These are phyloP conservation scores for Phengaris alcon DNA, from an alignment of 2,888 invertebrate genomes.

Conservation along the genomic window DNA sequence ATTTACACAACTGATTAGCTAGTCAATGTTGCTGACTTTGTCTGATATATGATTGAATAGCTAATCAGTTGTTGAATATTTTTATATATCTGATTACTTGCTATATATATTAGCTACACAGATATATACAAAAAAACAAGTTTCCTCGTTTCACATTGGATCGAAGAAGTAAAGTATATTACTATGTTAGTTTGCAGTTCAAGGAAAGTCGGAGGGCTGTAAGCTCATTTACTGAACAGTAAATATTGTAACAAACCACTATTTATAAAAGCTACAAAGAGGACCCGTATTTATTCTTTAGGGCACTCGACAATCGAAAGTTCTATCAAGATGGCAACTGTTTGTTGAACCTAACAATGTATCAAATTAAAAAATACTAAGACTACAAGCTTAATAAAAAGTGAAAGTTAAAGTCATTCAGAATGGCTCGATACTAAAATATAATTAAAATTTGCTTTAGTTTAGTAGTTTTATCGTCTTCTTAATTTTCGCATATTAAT, in stretches of 20 bases:
- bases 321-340: slow-evolving; percentile 30
- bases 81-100: too few relatives aligned
- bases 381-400: too few relatives aligned
- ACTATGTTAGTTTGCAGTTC: not conserved
- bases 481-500: too few relatives aligned
- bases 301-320: slow-evolving; percentile 34
- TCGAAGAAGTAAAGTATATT: too few relatives aligned
- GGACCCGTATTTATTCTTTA: slow-evolving; percentile 39
- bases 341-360: slow-evolving; percentile 25
- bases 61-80: too few relatives aligned
- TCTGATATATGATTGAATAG: too few relatives aligned
- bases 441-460: too few relatives aligned
- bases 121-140: not conserved
- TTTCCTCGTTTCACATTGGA: not conserved
- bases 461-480: too few relatives aligned
- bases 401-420: not conserved
- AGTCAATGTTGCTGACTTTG: too few relatives aligned
- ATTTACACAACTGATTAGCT: too few relatives aligned
- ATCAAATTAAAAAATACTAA: slow-evolving; percentile 1
- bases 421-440: not conserved
- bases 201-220: slow-evolving; percentile 28
- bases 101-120: too few relatives aligned
- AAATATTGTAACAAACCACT: slow-evolving; percentile 37
- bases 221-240: slow-evolving; percentile 33
- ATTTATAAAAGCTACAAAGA: slow-evolving; percentile 35